Conservation (phyloP, 2,113 vertebrate genomes). For the Cyphomyrus plagiostoma region DNA sequence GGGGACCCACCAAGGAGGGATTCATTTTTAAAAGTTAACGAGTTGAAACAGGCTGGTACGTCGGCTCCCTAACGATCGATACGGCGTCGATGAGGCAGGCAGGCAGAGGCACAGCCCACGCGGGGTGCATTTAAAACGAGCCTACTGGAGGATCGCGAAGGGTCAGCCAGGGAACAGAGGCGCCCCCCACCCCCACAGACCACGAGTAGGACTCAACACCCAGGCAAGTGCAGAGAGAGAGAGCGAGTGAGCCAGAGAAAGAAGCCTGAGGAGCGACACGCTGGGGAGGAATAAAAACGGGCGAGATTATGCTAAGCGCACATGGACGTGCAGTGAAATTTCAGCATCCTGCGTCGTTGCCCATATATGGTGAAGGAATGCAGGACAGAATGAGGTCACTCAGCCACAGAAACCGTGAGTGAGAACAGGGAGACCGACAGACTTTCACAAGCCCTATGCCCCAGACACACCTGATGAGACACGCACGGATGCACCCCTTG, state of each 20-base stretch:
- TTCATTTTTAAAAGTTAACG: constrained; percentile 58
- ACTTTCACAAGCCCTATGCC: constrained; percentile 15
- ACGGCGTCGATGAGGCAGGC: constrained; percentile 48
- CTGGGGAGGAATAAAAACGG: not conserved
- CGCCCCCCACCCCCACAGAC: constrained; percentile 36
- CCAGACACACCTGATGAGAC: constrained; percentile 11
- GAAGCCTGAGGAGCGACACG: not conserved
- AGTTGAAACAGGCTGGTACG: constrained; percentile 47
- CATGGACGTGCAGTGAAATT: not conserved
- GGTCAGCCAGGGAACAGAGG: not conserved
- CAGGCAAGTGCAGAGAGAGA: not conserved
- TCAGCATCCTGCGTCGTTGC: not conserved
- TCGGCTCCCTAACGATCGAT: constrained; percentile 54
- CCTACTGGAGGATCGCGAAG: constrained; percentile 42
- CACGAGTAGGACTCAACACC: constrained; percentile 30
- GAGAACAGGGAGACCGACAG: not conserved
- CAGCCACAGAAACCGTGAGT: constrained; percentile 22
- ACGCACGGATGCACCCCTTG: not conserved
- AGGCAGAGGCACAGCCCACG: constrained; percentile 45
- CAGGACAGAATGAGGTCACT: not conserved
- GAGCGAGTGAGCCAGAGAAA: not conserved
- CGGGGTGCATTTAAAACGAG: constrained; percentile 58
- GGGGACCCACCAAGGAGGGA: constrained; percentile 23
- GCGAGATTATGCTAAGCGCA: not conserved
- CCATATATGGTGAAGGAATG: constrained; percentile 23